Evolutionary conservation across 2,888 invertebrate genomes (phyloP).

Genomic region (Glyphotaelius pellucidus): DNA sequence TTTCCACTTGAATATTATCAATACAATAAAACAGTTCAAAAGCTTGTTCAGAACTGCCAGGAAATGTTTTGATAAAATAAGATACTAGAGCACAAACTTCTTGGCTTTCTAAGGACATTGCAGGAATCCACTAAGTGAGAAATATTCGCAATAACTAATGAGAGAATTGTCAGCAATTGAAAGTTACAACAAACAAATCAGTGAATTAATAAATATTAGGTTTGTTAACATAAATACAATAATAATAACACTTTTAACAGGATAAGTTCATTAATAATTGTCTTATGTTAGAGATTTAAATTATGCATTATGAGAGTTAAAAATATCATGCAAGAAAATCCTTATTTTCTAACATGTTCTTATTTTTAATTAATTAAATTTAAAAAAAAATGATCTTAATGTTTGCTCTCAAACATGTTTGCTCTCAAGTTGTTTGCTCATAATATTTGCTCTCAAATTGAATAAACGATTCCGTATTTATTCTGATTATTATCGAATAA

Average conservation of each 20-base stretch:
- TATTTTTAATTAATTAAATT: too few species aligned
- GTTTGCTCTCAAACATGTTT: too few species aligned
- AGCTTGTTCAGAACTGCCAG: background rate
- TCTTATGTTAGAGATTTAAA: too few species aligned
- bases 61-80: background rate
- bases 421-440: too few species aligned
- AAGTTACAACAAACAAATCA: background rate
- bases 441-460: background rate
- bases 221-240: background rate
- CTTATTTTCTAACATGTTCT: too few species aligned
- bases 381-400: too few species aligned
- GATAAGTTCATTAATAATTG: background rate
- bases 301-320: too few species aligned
- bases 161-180: background rate
- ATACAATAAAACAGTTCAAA: background rate
- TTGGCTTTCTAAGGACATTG: background rate
- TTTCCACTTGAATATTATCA: background rate
- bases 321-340: too few species aligned
- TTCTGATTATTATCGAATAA: slow-evolving; percentile 15
- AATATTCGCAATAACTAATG: background rate
- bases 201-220: background rate
- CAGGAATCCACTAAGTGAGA: background rate
- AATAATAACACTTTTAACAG: background rate
- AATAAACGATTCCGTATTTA: background rate
- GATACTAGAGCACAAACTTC: background rate